These are phyloP conservation scores for Teleopsis dalmanni DNA, from an alignment of 1,140 invertebrate genomes.

Conservation along the genomic window DNA sequence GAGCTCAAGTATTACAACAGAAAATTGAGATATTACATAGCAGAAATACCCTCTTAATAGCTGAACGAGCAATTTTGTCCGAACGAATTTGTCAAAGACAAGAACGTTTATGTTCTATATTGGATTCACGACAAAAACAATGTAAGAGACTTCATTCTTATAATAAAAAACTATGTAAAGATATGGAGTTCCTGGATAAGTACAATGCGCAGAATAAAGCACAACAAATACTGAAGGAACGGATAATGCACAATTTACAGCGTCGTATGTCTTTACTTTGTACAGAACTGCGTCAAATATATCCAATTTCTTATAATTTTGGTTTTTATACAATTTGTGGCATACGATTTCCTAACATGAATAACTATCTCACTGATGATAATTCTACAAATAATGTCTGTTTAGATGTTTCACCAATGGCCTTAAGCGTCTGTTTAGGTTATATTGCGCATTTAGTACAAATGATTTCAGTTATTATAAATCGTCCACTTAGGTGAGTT, in stretches of 20 bases:
- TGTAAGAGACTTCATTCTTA: neutral
- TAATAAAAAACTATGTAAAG: neutral
- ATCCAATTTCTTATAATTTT: conserved; percentile 39
- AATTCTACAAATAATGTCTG: conserved; percentile 19
- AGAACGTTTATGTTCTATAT: conserved; percentile 13
- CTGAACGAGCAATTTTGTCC: conserved; percentile 50
- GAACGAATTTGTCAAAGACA: conserved; percentile 43
- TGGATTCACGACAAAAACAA: neutral
- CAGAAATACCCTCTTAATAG: conserved; percentile 51
- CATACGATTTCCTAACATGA: conserved; percentile 68
- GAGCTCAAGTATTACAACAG: conserved; percentile 48
- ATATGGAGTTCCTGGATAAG: conserved; percentile 11
- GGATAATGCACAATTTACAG: conserved; percentile 24
- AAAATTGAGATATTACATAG: conserved; percentile 53
- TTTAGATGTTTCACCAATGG: conserved; percentile 51
- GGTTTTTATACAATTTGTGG: conserved; percentile 57
- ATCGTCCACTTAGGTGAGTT: conserved; percentile 65
- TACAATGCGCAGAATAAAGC: neutral
- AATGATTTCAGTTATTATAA: conserved; percentile 72
- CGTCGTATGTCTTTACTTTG: conserved; percentile 38
- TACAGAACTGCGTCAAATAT: conserved; percentile 46
- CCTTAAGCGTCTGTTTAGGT: conserved; percentile 68
- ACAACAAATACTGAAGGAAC: conserved; percentile 3
- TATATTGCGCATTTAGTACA: conserved; percentile 71
- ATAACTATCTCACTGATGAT: conserved; percentile 41